Evolutionary conservation across 2,113 vertebrate species (phyloP).

Genomic region (Terrapene triunguis): DNA sequence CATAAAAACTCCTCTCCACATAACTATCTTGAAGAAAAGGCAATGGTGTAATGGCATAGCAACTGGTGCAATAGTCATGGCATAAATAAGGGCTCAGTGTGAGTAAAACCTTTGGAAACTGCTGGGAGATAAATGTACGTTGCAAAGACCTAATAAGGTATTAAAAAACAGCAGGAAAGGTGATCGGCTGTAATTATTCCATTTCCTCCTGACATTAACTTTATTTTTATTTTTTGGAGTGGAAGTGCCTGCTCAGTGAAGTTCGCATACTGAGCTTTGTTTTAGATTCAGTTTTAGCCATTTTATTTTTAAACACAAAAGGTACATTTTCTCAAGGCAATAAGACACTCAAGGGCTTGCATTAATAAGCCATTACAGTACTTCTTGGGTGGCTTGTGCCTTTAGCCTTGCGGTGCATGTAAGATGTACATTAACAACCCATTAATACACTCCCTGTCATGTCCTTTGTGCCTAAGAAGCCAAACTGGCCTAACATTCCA

Average conservation of each 20-base stretch:
- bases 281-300: constrained; percentile 16
- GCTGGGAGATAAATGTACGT: background rate
- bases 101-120: constrained; percentile 16
- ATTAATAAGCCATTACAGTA: constrained; percentile 28
- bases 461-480: background rate
- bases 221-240: background rate
- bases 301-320: constrained; percentile 48
- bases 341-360: constrained; percentile 37
- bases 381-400: constrained; percentile 20
- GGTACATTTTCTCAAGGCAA: constrained; percentile 54
- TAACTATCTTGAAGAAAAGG: constrained; percentile 12
- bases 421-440: background rate
- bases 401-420: background rate
- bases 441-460: background rate
- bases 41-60: constrained; percentile 24
- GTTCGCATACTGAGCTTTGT: constrained; percentile 22
- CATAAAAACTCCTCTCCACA: constrained; percentile 16
- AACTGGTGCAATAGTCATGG: background rate
- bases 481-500: background rate
- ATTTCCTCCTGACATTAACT: background rate
- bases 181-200: background rate
- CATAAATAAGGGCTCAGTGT: background rate
- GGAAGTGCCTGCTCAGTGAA: constrained; percentile 5
- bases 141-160: background rate
- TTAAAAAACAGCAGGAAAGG: constrained; percentile 20